A percentile compares a stretch with the other conserved stretches of the same genome.
These are phyloP conservation scores for Centroberyx gerrardi DNA, from an alignment of 2,797 vertebrate species.

Conservation along the genomic window DNA sequence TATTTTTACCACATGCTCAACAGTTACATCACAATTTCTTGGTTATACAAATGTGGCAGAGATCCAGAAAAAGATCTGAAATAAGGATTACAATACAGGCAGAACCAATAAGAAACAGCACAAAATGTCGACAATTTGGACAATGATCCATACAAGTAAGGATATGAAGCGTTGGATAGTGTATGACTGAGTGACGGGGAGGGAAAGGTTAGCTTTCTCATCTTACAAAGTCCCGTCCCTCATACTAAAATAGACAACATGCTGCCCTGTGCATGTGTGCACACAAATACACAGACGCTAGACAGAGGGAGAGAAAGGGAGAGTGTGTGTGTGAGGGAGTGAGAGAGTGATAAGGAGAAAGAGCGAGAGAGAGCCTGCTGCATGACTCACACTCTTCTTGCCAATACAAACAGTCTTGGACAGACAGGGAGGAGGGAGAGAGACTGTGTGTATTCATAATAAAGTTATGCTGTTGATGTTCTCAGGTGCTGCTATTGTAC, in stretches of 20 bases:
- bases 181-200: not conserved
- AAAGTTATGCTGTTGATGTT: constrained; percentile 21
- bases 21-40: no score
- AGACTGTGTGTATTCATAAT: constrained; percentile 50
- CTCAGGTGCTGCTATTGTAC: constrained; percentile 17
- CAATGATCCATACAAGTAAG: constrained; percentile 28
- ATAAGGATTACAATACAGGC: not conserved
- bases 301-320: not conserved
- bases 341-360: not conserved
- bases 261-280: constrained; percentile 40
- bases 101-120: not conserved
- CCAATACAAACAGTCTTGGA: constrained; percentile 29
- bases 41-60: no score
- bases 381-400: constrained; percentile 13
- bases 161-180: constrained; percentile 15
- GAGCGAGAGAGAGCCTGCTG: not conserved
- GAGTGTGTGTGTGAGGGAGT: not conserved
- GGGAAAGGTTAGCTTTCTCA: constrained; percentile 78
- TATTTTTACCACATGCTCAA: no score
- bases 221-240: constrained; percentile 68
- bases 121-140: not conserved
- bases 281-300: constrained; percentile 4
- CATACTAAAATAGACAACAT: constrained; percentile 74
- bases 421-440: not conserved
- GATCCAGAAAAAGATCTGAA: no score